phyloP scores from a whole-genome alignment of 2,888 invertebrate genomes.

The Caenorhabditis sp. region DNA sequence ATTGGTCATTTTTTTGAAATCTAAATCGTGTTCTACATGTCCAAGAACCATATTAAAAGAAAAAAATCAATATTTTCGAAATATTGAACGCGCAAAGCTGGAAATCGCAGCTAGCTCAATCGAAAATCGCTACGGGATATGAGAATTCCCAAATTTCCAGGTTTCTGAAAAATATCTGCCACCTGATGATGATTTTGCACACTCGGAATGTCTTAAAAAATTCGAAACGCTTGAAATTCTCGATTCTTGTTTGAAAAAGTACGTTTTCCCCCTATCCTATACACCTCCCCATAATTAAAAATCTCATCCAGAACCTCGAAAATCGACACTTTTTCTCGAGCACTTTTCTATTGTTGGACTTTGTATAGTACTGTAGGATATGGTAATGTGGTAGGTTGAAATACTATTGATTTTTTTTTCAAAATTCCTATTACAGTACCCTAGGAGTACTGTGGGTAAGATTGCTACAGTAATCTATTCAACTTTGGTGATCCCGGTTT shows the following conservation, averaged over 20 bases:
- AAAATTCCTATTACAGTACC: slow-evolving; percentile 16
- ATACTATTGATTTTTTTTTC: neutral
- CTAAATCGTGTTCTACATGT: too few species aligned
- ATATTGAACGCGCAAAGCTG: too few species aligned
- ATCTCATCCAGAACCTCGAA: neutral
- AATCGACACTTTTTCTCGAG: slow-evolving; percentile 21
- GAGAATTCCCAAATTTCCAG: too few species aligned
- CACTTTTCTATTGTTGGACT: slow-evolving; percentile 25
- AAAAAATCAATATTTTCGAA: too few species aligned
- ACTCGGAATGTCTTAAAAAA: neutral
- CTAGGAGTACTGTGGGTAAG: slow-evolving; percentile 13
- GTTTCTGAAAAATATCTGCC: too few species aligned
- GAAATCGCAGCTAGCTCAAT: too few species aligned
- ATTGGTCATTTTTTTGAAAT: too few species aligned
- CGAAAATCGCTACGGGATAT: too few species aligned
- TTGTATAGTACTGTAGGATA: slow-evolving; percentile 35
- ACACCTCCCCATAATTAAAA: too few species aligned
- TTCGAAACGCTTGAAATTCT: neutral
- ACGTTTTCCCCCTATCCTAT: neutral
- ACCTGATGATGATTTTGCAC: neutral
- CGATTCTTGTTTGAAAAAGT: slow-evolving; percentile 2
- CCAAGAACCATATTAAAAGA: too few species aligned
- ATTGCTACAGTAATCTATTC: slow-evolving; percentile 15
- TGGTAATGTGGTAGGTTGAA: slow-evolving; percentile 28
- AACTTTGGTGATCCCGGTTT: slow-evolving; percentile 22